phyloP scores from a whole-genome alignment of 2,888 invertebrate species.

The Agriopis aurantiaria region DNA sequence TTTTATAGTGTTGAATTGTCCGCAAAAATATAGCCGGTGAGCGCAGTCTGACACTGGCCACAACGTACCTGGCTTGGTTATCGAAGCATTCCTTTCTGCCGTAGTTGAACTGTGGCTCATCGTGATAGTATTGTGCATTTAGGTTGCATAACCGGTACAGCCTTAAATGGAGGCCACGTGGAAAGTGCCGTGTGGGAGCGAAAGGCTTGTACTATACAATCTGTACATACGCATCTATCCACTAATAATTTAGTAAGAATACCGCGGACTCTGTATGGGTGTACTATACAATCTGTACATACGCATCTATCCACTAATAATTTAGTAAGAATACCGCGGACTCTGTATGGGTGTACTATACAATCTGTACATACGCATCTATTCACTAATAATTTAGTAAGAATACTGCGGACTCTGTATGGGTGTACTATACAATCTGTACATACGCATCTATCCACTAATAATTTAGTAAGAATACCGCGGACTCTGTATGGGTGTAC shows the following conservation, averaged over 20 bases:
- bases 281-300: not conserved
- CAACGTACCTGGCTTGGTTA: too few relatives aligned
- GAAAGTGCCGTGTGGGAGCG: constrained; percentile 27
- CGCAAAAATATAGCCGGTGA: too few relatives aligned
- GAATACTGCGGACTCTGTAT: not conserved
- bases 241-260: constrained; percentile 10
- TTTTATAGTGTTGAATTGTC: too few relatives aligned
- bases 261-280: not conserved
- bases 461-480: constrained; percentile 8
- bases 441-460: not conserved
- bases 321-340: constrained; percentile 2
- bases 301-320: not conserved
- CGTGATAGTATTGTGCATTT: constrained; percentile 28
- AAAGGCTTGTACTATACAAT: constrained; percentile 6
- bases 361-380: not conserved
- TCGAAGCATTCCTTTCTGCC: constrained; percentile 16
- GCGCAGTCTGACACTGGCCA: not conserved
- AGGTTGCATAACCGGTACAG: constrained; percentile 30
- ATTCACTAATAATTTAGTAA: constrained; percentile 8
- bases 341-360: not conserved
- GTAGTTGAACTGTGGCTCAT: constrained; percentile 4
- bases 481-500: not conserved
- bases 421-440: not conserved
- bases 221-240: not conserved
- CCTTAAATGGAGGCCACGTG: constrained; percentile 35